Evolutionary conservation across 2,797 vertebrate genomes (phyloP).

Genomic region (Micromesistius poutassou): DNA sequence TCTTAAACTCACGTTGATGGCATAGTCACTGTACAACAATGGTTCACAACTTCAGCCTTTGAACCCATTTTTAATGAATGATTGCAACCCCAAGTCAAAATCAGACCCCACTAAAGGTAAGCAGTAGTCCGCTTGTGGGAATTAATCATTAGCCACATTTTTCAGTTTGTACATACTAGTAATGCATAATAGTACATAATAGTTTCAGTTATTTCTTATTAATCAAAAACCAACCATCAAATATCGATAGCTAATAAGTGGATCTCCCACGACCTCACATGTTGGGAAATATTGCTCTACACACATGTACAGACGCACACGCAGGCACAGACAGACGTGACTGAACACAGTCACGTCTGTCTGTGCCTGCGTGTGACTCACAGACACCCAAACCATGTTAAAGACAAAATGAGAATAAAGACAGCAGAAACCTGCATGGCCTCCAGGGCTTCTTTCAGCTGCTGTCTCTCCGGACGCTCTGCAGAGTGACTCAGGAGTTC

Average conservation of each 20-base stretch:
- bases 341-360: neutral
- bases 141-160: no score
- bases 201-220: neutral
- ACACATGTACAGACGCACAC: slow-evolving; percentile 1
- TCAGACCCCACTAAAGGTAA: no score
- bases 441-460: slow-evolving; percentile 92
- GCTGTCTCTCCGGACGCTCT: slow-evolving; percentile 87
- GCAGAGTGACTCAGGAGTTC: slow-evolving; percentile 90
- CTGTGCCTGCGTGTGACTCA: neutral
- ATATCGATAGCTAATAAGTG: neutral
- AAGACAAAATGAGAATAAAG: neutral
- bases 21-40: neutral
- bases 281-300: neutral
- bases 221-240: neutral
- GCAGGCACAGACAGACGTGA: neutral
- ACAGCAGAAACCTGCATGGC: slow-evolving; percentile 91
- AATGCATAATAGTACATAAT: no score
- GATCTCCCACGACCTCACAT: neutral
- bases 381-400: neutral
- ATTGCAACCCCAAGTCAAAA: no score
- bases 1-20: slow-evolving; percentile 18
- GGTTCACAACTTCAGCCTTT: neutral
- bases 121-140: no score
- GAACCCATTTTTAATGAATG: neutral
- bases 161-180: slow-evolving; percentile 7